Percentiles rank a stretch among this genome's conserved stretches.
Evolutionary conservation across 1,140 invertebrate genomes (phyloP).

Genomic region (Daktulosphaira vitifoliae): DNA sequence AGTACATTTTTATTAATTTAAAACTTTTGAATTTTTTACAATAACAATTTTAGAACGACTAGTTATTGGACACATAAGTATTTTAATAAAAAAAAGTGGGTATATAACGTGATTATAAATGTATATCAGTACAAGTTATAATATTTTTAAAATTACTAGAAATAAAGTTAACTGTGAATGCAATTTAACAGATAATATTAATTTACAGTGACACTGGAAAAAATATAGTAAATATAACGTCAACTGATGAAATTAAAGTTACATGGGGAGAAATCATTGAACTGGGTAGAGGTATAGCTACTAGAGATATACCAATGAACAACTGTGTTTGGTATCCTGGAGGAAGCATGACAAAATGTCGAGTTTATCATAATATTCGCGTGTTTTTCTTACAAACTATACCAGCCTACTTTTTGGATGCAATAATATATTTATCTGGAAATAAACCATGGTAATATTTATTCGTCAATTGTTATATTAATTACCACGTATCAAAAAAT

Average conservation of each 20-base stretch:
- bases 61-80: no score
- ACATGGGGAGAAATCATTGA: conserved; percentile 75
- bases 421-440: conserved; percentile 61
- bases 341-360: conserved; percentile 74
- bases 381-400: conserved; percentile 74
- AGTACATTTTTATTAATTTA: no score
- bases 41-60: no score
- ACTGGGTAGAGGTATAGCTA: conserved; percentile 65
- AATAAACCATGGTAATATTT: conserved; percentile 70
- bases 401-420: conserved; percentile 72
- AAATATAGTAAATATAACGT: conserved; percentile 41
- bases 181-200: no score
- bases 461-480: no score
- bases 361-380: conserved; percentile 65
- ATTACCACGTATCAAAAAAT: no score
- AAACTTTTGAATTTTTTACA: no score
- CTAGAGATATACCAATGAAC: conserved; percentile 63
- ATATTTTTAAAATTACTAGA: no score
- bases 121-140: no score
- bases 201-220: conserved; percentile 37
- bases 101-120: no score
- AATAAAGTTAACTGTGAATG: no score
- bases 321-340: conserved; percentile 80
- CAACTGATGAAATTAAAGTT: conserved; percentile 55
- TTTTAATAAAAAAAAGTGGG: no score